Evolutionary conservation across 2,888 invertebrate species (phyloP).

Genomic region (Leptopilina syphax): DNA sequence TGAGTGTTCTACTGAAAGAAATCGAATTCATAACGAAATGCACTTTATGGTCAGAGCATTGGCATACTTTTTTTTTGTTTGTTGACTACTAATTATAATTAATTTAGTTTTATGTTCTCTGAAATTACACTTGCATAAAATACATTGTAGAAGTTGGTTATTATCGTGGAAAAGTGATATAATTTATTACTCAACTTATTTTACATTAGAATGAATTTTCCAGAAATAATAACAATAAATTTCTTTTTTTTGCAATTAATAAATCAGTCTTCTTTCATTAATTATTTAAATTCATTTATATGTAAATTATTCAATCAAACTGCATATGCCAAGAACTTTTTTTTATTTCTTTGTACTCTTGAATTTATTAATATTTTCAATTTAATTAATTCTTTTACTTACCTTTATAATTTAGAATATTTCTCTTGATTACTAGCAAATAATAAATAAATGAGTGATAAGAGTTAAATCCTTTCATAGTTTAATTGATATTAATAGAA

Average conservation of each 20-base stretch:
- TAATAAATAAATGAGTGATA: no score
- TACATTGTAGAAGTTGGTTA: not conserved
- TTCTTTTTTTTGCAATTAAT: not conserved
- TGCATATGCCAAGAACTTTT: not conserved
- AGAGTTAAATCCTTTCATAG: no score
- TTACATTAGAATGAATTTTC: not conserved
- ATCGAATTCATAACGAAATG: not conserved
- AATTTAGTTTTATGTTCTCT: not conserved
- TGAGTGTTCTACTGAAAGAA: slow-evolving; percentile 7
- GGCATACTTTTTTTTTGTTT: not conserved
- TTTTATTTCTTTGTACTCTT: not conserved
- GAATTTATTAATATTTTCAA: no score
- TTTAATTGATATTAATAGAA: no score
- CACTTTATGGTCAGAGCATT: not conserved
- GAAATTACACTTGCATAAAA: not conserved
- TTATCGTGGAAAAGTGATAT: not conserved
- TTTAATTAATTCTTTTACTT: not conserved
- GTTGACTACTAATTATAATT: not conserved
- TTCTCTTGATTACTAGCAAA: no score
- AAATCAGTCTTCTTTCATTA: not conserved
- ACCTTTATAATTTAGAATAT: no score
- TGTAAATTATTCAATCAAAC: not conserved
- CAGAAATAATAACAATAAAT: not conserved
- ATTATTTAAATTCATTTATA: not conserved
- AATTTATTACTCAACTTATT: not conserved